These are phyloP conservation scores for Caloenas nicobarica DNA, from an alignment of 2,113 vertebrate species.

Conservation along the genomic window DNA sequence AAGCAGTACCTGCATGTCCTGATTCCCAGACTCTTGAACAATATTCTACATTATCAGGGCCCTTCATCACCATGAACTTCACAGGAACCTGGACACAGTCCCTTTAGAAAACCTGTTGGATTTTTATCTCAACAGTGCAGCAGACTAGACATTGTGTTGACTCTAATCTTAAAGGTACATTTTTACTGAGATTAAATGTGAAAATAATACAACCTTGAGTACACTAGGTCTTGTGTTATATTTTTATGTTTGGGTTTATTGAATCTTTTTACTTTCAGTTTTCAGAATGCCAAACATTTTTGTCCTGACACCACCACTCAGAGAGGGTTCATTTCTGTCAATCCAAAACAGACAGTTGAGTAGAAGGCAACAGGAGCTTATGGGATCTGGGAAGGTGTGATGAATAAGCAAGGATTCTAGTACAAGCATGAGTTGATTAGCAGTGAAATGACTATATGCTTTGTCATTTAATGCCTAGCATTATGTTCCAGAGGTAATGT, in stretches of 20 bases:
- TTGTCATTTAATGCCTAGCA: conserved; percentile 43
- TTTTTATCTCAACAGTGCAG: conserved; percentile 10
- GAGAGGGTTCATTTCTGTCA: not conserved
- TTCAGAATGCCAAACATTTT: not conserved
- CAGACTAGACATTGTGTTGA: not conserved
- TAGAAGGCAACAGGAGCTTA: not conserved
- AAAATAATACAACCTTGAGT: not conserved
- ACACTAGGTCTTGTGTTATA: not conserved
- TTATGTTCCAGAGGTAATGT: conserved; percentile 53
- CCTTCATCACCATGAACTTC: not conserved
- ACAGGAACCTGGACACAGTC: not conserved
- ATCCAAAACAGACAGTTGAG: not conserved
- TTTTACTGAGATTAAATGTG: conserved; percentile 4
- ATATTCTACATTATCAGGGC: not conserved
- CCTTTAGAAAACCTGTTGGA: not conserved
- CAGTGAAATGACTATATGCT: conserved; percentile 29
- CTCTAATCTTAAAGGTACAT: not conserved
- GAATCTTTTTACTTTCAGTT: not conserved
- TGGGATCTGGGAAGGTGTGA: not conserved
- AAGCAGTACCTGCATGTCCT: not conserved
- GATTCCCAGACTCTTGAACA: not conserved
- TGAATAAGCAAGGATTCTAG: not conserved
- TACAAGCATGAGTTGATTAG: conserved; percentile 12
- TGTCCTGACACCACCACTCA: not conserved
- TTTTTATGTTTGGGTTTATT: not conserved